phyloP scores from a whole-genome alignment of 2,113 vertebrate genomes.

The Drymodes brunneopygia region DNA sequence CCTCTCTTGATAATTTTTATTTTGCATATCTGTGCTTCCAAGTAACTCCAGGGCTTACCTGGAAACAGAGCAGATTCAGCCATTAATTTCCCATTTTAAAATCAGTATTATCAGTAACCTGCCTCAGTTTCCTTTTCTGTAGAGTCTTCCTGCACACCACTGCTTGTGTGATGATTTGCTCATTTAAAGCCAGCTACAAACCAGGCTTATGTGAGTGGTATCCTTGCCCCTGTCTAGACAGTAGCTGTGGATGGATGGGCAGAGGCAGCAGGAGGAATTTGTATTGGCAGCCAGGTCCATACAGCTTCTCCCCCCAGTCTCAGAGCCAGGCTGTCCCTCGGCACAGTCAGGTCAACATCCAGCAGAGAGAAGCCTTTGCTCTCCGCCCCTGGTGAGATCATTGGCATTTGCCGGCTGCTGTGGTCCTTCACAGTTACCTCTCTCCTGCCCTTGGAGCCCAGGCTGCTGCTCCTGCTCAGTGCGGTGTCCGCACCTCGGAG shows the following conservation, averaged over 20 bases:
- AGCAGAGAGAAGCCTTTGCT: not conserved
- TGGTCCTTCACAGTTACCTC: not conserved
- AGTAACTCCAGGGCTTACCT: not conserved
- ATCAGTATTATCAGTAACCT: not conserved
- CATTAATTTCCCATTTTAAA: not conserved
- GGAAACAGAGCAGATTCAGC: not conserved
- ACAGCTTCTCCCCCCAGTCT: not conserved
- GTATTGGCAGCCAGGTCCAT: not conserved
- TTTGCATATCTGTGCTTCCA: not conserved
- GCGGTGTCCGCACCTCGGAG: not conserved
- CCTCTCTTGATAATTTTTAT: not conserved
- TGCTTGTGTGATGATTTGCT: not conserved
- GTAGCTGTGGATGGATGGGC: not conserved
- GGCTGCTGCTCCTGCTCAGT: not conserved
- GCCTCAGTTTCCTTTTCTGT: not conserved
- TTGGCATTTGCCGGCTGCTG: not conserved
- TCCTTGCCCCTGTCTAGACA: not conserved
- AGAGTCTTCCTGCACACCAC: not conserved
- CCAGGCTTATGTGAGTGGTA: rapidly evolving
- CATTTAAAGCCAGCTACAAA: not conserved
- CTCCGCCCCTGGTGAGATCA: not conserved
- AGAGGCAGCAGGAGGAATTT: not conserved
- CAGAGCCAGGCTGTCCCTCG: rapidly evolving
- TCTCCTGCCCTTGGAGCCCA: not conserved
- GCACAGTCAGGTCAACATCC: rapidly evolving